A percentile compares a stretch with the other conserved stretches of the same genome.
Conservation (phyloP, 2,113 vertebrate species). For the Salvelinus fontinalis region DNA sequence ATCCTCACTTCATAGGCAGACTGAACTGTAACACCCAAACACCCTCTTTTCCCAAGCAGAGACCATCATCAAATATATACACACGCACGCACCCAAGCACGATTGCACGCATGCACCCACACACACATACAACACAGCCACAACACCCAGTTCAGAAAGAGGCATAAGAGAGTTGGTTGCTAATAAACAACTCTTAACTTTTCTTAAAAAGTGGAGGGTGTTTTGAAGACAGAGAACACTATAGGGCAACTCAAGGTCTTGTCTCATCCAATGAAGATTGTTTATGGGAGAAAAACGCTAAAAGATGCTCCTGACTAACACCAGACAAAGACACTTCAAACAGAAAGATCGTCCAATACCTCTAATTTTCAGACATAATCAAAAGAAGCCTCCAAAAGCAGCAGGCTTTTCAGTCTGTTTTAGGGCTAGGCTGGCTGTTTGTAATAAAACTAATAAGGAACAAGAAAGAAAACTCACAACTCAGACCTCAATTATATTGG, state of each 20-base stretch:
- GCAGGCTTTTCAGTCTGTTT: background rate
- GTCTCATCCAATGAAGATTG: constrained; percentile 23
- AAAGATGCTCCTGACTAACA: constrained; percentile 19
- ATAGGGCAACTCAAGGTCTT: constrained; percentile 40
- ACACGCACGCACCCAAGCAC: background rate
- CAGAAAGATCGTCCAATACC: constrained; percentile 5
- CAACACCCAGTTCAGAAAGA: background rate
- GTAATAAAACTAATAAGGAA: background rate
- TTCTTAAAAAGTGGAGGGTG: constrained; percentile 9
- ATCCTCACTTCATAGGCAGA: background rate
- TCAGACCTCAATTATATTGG: background rate
- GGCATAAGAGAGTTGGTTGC: background rate
- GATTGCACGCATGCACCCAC: background rate
- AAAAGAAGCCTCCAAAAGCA: background rate
- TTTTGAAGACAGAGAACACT: constrained; percentile 28
- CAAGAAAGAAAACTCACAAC: background rate
- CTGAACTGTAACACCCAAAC: background rate
- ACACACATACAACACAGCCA: constrained; percentile 1
- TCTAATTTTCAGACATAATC: constrained; percentile 22
- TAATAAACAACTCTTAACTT: constrained; percentile 16
- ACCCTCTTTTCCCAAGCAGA: background rate
- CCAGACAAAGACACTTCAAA: constrained; percentile 19
- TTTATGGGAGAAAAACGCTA: constrained; percentile 24
- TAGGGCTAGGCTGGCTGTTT: background rate
- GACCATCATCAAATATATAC: background rate